Conservation (phyloP, 2,113 vertebrate species). For the Campylorhamphus procurvoides region DNA sequence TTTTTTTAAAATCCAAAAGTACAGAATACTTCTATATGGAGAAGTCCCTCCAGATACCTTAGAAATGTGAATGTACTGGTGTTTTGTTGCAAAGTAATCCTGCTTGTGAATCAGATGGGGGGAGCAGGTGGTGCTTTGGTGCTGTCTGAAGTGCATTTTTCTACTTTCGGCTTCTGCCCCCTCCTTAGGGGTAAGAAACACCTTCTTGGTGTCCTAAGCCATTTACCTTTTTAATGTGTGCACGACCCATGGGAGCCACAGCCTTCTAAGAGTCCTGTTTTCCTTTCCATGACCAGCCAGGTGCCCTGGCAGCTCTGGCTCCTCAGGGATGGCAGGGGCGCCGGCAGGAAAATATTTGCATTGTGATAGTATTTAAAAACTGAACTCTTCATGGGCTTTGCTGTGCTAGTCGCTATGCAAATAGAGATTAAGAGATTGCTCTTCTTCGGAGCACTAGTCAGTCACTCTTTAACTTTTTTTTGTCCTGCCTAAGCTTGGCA, state of each 20-base stretch:
- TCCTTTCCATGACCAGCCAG: neutral
- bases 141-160: neutral
- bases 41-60: neutral
- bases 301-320: neutral
- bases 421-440: neutral
- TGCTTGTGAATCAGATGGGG: neutral
- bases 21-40: neutral
- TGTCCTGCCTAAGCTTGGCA: too few relatives aligned
- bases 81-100: rapidly evolving
- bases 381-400: neutral
- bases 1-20: neutral
- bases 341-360: neutral
- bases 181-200: neutral
- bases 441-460: neutral
- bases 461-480: neutral
- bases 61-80: neutral
- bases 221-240: neutral
- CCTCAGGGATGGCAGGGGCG: neutral
- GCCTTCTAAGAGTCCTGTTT: neutral
- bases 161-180: neutral
- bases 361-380: neutral
- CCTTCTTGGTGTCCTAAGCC: neutral
- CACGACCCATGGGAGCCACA: neutral
- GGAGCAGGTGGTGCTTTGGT: neutral
- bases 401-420: neutral